Base-by-base conservation (phyloP, 2,797 vertebrate species). In the Anguilla pacifica region DNA sequence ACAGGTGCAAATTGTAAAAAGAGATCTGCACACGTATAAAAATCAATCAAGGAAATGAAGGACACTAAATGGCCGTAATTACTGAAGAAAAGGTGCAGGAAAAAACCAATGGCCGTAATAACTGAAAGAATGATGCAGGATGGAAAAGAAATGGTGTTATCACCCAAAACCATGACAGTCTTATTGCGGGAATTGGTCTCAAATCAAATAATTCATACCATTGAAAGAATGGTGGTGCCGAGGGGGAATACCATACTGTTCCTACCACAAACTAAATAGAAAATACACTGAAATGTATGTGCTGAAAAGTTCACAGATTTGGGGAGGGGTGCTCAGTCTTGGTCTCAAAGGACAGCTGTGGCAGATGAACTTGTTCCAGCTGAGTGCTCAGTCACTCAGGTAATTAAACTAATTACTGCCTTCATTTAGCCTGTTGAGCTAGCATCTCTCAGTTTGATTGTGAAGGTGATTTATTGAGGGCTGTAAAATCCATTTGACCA, bases 311-410 rank as follows among this genome's bases (percentile, higher is more conserved):
- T 81, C 5, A 25, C 39, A 49, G 3, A 25, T 51, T 9, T 51
- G 22, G 46, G 1, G 79, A 82, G 43, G 79, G 46, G 43, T n/a
- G 17, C 6, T 46, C 25, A 10, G 43, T 51, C 79, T 49, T 82
- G 22, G 17, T 6, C 43, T 7, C 15, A 46, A 82, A 82, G 25
- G 79, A 82, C 46, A 2, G 46, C 43, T 82, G 79, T 82, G 39
- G 3, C 46, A 49, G 79, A 82, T 82, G 79, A 49, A 82, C 46
- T 10, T 85, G 35, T 61, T 85, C 59, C 59, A 64, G 53, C 83
- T 43, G 55, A 85, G 15, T 22, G 28, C 53, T 85, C 61, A 39
- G n/a, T n/a, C 28, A 28, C 51, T 28, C 51, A 57, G 19, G 13
- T 31, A 57, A 43, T 85, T 39, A 19, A 61, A 35, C 53, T 85